Base-by-base conservation (phyloP, 2,113 vertebrate species). In the Oxygymnocypris stewartii region DNA sequence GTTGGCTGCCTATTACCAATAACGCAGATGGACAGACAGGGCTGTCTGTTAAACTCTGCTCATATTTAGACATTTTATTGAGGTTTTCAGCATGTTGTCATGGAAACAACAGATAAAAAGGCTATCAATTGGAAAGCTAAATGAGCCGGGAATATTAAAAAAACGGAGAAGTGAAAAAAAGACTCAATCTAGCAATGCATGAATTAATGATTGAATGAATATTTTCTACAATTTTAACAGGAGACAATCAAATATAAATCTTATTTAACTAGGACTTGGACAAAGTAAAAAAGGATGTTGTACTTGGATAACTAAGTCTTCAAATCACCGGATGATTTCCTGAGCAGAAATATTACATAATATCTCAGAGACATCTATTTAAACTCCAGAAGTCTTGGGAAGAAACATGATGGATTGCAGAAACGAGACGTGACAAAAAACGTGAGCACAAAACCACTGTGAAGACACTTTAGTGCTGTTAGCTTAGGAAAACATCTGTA, bases 91-190 rank as follows among this genome's bases (percentile, higher is more conserved):
- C 82, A 35, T 14, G 94, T 95, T 92, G 90, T 93, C 92, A 93
- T 95, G 94, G 95, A 94, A 95, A 95, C 95, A 93, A 91, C 80
- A 84, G 90, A 90, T 91, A 91, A 90, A 93, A 90, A 91, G 86
- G 89, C 89, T 89, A 92, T 90, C 51, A 89, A 90, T 84, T 83
- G 89, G 87, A 92, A 90, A 84, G 84, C 88, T 84, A 89, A 92
- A 93, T 88, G 92, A 92, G 88, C 85, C 82, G 35, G 37, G 75
- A 14, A 28, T 10, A 31, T 31, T 31, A 14, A 63, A 79, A 65
- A 51, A 51, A 49, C 3, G 25, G n/a, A 10, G 16, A 54, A 37
- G 49, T 20, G 51, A 1, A 18, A 20, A 2, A 16, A 16, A 61
- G 44, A 87, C 84, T 74, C 37, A 79, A 37, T 84, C 40, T 44